Conservation (phyloP, 2,888 invertebrate species). For the Synergus japonicus region DNA sequence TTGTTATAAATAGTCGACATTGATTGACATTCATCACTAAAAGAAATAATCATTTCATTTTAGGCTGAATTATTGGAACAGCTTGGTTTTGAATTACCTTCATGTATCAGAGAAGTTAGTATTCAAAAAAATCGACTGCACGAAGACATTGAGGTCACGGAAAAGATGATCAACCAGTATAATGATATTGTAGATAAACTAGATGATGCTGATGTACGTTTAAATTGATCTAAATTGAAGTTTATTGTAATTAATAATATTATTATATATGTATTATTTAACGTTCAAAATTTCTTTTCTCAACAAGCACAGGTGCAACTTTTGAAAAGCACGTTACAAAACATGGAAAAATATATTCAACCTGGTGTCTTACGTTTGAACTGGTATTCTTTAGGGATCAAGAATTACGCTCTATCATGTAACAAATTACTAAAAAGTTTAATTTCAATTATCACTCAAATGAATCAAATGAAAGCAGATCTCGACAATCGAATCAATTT, state of each 20-base stretch:
- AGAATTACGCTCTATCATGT: constrained; percentile 84
- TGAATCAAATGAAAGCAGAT: constrained; percentile 79
- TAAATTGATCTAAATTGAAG: background rate
- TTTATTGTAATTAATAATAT: background rate
- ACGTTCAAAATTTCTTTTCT: constrained; percentile 5
- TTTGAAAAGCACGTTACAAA: constrained; percentile 83
- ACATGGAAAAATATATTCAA: constrained; percentile 86
- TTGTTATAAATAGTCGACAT: background rate
- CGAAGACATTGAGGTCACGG: constrained; percentile 82
- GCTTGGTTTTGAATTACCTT: constrained; percentile 81
- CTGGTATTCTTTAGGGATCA: constrained; percentile 91
- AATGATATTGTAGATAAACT: constrained; percentile 83
- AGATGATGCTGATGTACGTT: constrained; percentile 83
- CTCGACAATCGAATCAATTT: constrained; percentile 66
- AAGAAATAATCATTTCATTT: background rate
- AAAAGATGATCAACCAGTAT: constrained; percentile 82
- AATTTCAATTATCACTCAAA: constrained; percentile 83
- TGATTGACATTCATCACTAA: background rate
- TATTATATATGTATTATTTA: background rate
- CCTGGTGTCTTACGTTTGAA: constrained; percentile 90
- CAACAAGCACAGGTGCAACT: constrained; percentile 80
- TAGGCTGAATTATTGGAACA: constrained; percentile 83
- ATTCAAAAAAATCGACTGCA: constrained; percentile 83
- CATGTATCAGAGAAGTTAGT: constrained; percentile 79
- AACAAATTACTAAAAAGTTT: constrained; percentile 81